phyloP scores from a whole-genome alignment of 2,113 vertebrate species.

The Sclerurus mexicanus region DNA sequence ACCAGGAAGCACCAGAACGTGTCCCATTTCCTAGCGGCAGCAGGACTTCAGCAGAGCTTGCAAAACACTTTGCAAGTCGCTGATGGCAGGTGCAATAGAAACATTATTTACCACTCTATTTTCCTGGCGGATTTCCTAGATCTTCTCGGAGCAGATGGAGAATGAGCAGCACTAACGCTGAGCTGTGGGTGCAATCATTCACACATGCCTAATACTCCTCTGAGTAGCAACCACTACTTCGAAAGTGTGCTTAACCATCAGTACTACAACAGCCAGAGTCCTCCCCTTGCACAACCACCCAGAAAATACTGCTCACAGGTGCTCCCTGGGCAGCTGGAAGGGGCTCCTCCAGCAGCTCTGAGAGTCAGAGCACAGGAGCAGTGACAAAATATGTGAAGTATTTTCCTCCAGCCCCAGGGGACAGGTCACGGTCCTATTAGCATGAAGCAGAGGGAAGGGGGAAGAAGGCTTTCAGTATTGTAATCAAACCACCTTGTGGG shows the following conservation, averaged over 20 bases:
- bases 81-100: slow-evolving; percentile 21
- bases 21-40: neutral
- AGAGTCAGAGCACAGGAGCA: neutral
- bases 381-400: slow-evolving; percentile 29
- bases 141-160: slow-evolving; percentile 41
- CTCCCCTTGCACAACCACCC: neutral
- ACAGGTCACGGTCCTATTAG: neutral
- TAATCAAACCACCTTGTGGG: neutral
- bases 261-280: neutral
- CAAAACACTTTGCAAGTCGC: neutral
- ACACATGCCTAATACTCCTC: slow-evolving; percentile 8
- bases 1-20: neutral
- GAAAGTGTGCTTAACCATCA: neutral
- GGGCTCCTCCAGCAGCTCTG: neutral
- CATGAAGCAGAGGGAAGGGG: neutral
- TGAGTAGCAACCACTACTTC: neutral
- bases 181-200: slow-evolving; percentile 9
- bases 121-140: slow-evolving; percentile 35
- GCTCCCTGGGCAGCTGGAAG: neutral
- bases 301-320: neutral
- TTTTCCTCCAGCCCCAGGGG: slow-evolving; percentile 21
- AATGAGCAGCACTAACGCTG: neutral
- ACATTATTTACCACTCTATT: slow-evolving; percentile 30
- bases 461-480: neutral
- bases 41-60: neutral